phyloP scores from a whole-genome alignment of 2,888 invertebrate genomes.

The Aphelenchoides bicaudatus region DNA sequence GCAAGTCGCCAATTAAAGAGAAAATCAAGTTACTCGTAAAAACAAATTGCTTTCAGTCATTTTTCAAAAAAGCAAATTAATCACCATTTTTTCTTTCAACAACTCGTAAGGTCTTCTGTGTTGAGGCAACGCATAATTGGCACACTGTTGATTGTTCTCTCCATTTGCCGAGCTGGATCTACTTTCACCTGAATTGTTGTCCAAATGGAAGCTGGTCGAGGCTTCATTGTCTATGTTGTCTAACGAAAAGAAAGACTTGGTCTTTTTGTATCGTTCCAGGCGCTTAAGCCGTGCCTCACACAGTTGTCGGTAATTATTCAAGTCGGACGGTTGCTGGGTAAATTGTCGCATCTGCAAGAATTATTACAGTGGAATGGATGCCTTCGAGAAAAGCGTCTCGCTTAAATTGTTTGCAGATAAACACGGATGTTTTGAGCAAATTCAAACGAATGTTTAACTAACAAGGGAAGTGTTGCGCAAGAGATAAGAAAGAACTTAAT shows the following conservation, averaged over 20 bases:
- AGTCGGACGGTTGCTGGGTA: no score
- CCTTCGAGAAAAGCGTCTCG: no score
- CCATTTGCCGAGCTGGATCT: neutral
- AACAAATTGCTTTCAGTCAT: neutral
- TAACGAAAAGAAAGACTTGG: constrained; percentile 52
- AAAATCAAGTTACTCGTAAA: neutral
- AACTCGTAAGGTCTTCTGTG: constrained; percentile 5
- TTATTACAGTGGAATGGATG: no score
- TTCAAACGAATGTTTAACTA: no score
- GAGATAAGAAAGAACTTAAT: no score
- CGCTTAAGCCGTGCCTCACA: constrained; percentile 51
- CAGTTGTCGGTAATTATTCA: constrained; percentile 44
- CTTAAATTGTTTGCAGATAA: no score
- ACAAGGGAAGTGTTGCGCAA: no score
- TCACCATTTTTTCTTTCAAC: constrained; percentile 26
- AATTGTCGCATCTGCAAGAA: no score
- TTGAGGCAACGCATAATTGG: neutral
- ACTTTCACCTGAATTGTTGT: neutral
- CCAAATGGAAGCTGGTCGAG: neutral
- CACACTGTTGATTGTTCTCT: neutral
- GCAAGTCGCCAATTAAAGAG: neutral
- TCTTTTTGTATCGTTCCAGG: constrained; percentile 56
- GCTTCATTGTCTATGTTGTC: constrained; percentile 26
- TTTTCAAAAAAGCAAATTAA: neutral
- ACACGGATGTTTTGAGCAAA: no score